These are phyloP conservation scores for Sebastes alutus DNA, from an alignment of 2,797 vertebrate genomes.

Conservation along the genomic window DNA sequence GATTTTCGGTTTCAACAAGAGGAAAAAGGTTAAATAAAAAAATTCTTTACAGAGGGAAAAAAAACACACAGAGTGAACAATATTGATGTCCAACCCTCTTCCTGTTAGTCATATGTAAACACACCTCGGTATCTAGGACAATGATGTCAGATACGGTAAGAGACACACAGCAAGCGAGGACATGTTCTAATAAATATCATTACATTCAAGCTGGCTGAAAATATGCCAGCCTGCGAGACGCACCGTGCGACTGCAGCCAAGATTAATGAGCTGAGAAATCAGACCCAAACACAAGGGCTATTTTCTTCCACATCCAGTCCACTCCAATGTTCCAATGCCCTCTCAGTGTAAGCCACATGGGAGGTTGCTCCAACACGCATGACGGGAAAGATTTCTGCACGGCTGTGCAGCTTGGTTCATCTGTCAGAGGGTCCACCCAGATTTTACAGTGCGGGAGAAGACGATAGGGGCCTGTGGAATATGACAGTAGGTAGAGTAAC, in stretches of 20 bases:
- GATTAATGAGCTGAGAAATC: conserved; percentile 77
- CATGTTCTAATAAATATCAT: conserved; percentile 78
- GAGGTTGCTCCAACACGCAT: conserved; percentile 58
- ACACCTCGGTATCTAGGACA: conserved; percentile 52
- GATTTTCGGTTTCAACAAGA: neutral
- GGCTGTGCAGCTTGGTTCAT: conserved; percentile 58
- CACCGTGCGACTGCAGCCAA: conserved; percentile 53
- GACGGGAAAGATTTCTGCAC: conserved; percentile 55
- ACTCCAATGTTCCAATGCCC: conserved; percentile 42
- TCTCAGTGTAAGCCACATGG: conserved; percentile 44
- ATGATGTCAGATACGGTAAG: conserved; percentile 69
- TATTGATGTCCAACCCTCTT: conserved; percentile 32
- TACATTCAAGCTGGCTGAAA: conserved; percentile 66
- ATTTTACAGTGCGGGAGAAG: conserved; percentile 41
- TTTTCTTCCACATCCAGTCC: conserved; percentile 33
- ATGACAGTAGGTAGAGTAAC: conserved; percentile 6
- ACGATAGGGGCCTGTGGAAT: conserved; percentile 39
- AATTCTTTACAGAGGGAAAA: neutral
- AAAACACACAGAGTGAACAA: conserved; percentile 6
- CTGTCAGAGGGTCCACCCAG: conserved; percentile 61
- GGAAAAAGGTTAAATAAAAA: neutral
- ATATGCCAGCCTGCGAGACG: conserved; percentile 57
- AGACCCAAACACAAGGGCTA: conserved; percentile 60
- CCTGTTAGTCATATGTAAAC: conserved; percentile 62
- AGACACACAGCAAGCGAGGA: conserved; percentile 61